Evolutionary conservation across 2,113 vertebrate species (phyloP).

Genomic region (Cephalopholis sonnerati): DNA sequence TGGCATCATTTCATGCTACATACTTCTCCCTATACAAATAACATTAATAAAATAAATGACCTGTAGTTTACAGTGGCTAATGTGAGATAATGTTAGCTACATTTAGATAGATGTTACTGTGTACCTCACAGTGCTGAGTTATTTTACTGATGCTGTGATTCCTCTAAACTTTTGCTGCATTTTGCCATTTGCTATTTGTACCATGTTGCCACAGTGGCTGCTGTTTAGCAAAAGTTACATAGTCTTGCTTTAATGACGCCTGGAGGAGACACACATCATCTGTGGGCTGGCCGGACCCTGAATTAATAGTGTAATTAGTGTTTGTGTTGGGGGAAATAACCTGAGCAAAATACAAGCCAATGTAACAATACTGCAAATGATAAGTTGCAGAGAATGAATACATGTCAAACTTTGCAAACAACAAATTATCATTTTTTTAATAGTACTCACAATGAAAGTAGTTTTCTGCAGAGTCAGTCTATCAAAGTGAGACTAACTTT

Average conservation of each 20-base stretch:
- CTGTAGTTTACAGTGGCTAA: too few species aligned
- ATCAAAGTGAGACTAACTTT: not conserved
- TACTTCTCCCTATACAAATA: too few species aligned
- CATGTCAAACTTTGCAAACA: too few species aligned
- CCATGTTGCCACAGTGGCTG: slow-evolving; percentile 8
- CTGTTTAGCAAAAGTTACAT: not conserved
- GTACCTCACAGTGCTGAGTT: not conserved
- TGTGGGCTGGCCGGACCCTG: slow-evolving; percentile 3
- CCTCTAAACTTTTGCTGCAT: not conserved
- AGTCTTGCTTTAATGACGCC: not conserved
- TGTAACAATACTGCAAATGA: not conserved
- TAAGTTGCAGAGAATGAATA: too few species aligned
- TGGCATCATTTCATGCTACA: too few species aligned
- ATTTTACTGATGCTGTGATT: not conserved
- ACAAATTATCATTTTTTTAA: not conserved
- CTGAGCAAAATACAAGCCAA: not conserved
- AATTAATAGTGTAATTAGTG: slow-evolving; percentile 37
- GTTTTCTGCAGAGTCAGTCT: not conserved
- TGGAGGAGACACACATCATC: slow-evolving; percentile 9
- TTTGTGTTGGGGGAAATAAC: slow-evolving; percentile 10
- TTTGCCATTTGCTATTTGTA: not conserved
- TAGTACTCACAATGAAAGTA: not conserved
- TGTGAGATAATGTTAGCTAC: too few species aligned
- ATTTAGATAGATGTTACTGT: too few species aligned
- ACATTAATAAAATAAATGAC: too few species aligned